Evolutionary conservation across 2,797 vertebrate species (phyloP), one percentile per base, ranked within the genome.

Genomic region (Sebastes jordani): DNA sequence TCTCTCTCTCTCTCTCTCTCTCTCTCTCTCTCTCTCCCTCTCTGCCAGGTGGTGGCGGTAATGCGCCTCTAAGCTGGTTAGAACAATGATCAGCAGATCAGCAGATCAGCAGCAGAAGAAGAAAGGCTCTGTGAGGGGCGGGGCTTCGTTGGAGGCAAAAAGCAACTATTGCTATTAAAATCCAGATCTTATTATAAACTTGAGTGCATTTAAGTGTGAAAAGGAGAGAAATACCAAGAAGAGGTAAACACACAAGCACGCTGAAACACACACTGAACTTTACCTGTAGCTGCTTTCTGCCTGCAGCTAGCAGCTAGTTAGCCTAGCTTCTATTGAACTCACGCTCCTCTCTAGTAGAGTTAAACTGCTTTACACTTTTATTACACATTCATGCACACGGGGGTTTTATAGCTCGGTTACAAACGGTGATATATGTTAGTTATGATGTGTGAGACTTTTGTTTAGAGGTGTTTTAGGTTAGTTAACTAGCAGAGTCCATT

Each of bases 91-190:
- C 42, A 46, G 16, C 42, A 7, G 1, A 68, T 11, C 1, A 2
- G 23, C 23, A 23, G 23, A 49, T 52, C 23, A 49, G 59, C 65
- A n/a, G 52, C 20, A 46, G 66, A 76, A 75, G 68, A 81, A 75
- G 89, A 92, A 91, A 61, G 9, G 42, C 55, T 78, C 38, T 66
- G 63, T 62, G 77, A 88, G 93, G 93, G 95, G 94, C 91, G 95
- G 94, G 89, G 90, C 38, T 90, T 89, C 23, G 66, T 88, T 86
- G 86, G 89, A 91, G 88, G 88, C 88, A 89, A 91, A 38, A 36
- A 88, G 55, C n/a, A 38, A 38, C 56, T 34, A 10, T 34, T 34
- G 32, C 61, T 89, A 66, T 46, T 46, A 36, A 65, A 81, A 75
- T 4, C 42, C 62, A 64, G 7, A 81, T 54, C 36, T 18, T 4